Evolutionary conservation across 2,888 invertebrate genomes (phyloP), one percentile per base, ranked within the genome.

Genomic region (Scaptomyza reducta): DNA sequence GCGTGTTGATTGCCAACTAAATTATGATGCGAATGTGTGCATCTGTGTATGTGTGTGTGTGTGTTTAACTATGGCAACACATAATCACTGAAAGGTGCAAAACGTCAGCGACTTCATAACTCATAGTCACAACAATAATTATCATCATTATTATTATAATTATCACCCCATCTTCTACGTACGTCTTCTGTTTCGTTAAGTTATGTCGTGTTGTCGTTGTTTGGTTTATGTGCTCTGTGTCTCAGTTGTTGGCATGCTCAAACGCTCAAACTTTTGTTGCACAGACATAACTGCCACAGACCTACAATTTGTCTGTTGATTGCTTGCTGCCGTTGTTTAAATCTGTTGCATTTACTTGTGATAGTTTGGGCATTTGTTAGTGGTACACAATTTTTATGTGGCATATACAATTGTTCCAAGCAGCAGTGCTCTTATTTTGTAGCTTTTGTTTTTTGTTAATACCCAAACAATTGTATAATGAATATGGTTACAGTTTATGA

Each of bases 11-110:
- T 70, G 53, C 18, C 18, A 10, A 11, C 2, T 9, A 1, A 33
- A 45, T 13, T 33, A 44, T 22, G 25, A 11, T 25, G 14, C 14
- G 22, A 2, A 2, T 22, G n/a, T 16, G 29, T 13, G 27, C 13
- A 2, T 9, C 5, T 40, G n/a, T 53, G 16, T 41, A 16, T 9
- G 25, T 11, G 33, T 14, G 4, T 11, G 6, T 42, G n/a, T 53
- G 18, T 41, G 22, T 9, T 7, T 29, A 13, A 38, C 18, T 45
- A 18, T 33, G 27, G 18, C 22, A 49, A 2, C 22, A 40, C 29
- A 64, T 47, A 57, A 45, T 50, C 14, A 25, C 33, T n/a, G 18
- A 27, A 51, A 51, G 72, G 55, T 65, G 72, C 47, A 41, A 50
- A 72, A 58, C 49, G 25, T 49, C 62, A 49, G 49, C 9, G 31